A percentile compares a stretch with the other conserved stretches of the same genome.
These are phyloP conservation scores for Myripristis jacobus DNA, from an alignment of 2,797 vertebrate genomes.

Conservation along the genomic window DNA sequence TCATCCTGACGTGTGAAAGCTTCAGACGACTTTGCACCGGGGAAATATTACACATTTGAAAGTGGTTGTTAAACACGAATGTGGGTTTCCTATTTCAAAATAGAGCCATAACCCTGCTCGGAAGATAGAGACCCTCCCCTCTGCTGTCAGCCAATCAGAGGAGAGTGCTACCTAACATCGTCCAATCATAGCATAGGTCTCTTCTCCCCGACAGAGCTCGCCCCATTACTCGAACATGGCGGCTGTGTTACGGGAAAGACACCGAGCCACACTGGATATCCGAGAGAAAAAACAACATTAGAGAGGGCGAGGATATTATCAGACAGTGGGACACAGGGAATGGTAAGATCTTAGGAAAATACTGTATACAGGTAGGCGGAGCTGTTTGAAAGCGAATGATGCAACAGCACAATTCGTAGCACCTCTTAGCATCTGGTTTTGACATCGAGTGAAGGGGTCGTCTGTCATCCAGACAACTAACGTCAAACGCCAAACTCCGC, in stretches of 20 bases:
- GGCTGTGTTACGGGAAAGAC: conserved; percentile 44
- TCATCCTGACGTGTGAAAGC: no score
- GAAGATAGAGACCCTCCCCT: not conserved
- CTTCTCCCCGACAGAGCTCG: conserved; percentile 40
- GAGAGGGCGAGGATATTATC: not conserved
- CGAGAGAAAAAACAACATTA: not conserved
- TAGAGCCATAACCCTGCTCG: conserved; percentile 16
- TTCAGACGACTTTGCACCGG: no score
- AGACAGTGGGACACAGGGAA: not conserved
- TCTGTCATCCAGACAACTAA: no score
- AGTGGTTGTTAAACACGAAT: no score
- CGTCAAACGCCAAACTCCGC: not conserved
- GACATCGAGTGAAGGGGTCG: conserved; percentile 44
- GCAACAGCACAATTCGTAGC: not conserved
- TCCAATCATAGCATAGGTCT: conserved; percentile 55
- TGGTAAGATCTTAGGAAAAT: conserved; percentile 36
- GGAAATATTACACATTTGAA: no score
- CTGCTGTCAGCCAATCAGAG: conserved; percentile 51
- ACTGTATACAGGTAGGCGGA: not conserved
- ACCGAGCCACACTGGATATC: conserved; percentile 6
- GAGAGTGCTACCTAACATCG: not conserved
- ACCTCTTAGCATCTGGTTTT: conserved; percentile 57
- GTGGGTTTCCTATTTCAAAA: conserved; percentile 54
- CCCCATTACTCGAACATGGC: conserved; percentile 83
- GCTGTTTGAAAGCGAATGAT: not conserved